phyloP scores from a whole-genome alignment of 1,140 invertebrate genomes.

The Drosophila lini region DNA sequence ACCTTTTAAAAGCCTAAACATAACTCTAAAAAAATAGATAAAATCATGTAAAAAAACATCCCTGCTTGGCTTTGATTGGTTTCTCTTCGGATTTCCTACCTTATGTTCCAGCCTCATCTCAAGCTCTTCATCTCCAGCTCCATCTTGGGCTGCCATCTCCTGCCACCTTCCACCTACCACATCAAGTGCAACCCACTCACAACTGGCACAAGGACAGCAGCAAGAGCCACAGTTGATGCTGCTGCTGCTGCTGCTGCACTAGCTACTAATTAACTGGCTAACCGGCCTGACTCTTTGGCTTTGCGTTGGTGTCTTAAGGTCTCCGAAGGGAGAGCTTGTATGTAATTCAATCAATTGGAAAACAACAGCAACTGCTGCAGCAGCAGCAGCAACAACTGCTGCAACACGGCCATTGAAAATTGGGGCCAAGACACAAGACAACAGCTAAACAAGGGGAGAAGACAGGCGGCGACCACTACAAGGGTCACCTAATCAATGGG shows the following conservation, averaged over 20 bases:
- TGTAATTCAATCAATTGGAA: constrained; percentile 81
- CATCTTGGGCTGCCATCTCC: constrained; percentile 10
- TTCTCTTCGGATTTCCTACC: constrained; percentile 3
- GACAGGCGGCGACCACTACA: constrained; percentile 70
- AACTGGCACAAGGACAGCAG: constrained; percentile 73
- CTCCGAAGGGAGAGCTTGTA: constrained; percentile 58
- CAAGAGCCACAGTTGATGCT: not conserved
- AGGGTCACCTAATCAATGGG: constrained; percentile 81
- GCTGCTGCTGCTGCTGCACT: constrained; percentile 8
- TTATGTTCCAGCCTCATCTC: not conserved
- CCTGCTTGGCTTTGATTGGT: constrained; percentile 40
- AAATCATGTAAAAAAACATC: constrained; percentile 38
- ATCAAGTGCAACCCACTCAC: constrained; percentile 53
- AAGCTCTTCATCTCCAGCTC: constrained; percentile 4
- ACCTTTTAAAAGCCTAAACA: not conserved
- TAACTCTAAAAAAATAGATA: constrained; percentile 1
- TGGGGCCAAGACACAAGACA: constrained; percentile 64
- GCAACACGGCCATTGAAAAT: constrained; percentile 66
- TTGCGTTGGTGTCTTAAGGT: constrained; percentile 61
- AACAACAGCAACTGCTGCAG: constrained; percentile 30
- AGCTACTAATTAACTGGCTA: constrained; percentile 78
- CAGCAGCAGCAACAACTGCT: constrained; percentile 32
- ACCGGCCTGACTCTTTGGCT: constrained; percentile 49
- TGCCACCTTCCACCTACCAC: constrained; percentile 38
- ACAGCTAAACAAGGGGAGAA: constrained; percentile 23